A percentile compares a stretch with the other conserved stretches of the same genome.
Conservation (phyloP, 2,113 vertebrate genomes). For the Caretta caretta region DNA sequence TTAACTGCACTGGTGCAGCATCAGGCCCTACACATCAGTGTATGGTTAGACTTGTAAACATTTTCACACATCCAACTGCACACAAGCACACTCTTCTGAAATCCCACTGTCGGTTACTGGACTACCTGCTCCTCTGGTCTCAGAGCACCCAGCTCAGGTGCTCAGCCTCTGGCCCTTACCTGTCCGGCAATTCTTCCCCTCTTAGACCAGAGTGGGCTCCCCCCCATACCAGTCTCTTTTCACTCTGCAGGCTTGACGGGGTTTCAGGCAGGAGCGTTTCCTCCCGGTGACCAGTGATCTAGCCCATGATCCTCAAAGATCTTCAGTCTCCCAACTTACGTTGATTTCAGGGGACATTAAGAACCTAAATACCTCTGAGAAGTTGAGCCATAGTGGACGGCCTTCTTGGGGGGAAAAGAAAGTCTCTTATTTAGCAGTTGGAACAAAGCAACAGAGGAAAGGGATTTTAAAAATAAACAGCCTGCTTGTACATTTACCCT, state of each 20-base stretch:
- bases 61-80: not conserved
- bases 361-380: not conserved
- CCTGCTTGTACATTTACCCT: not conserved
- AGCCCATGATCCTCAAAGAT: not conserved
- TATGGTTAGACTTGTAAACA: not conserved
- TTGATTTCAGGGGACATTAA: not conserved
- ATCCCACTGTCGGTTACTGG: not conserved
- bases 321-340: not conserved
- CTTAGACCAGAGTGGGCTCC: not conserved
- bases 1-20: not conserved
- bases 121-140: not conserved
- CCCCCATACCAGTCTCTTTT: not conserved
- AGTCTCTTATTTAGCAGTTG: not conserved
- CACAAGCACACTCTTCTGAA: not conserved
- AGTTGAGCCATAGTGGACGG: not conserved
- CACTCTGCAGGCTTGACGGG: not conserved
- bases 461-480: not conserved
- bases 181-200: too few species aligned
- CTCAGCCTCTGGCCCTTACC: too few species aligned
- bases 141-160: not conserved
- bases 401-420: not conserved
- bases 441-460: not conserved
- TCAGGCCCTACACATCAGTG: not conserved
- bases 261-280: not conserved
- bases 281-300: not conserved